phyloP scores from a whole-genome alignment of 2,797 vertebrate species.

The Phataginus tricuspis region DNA sequence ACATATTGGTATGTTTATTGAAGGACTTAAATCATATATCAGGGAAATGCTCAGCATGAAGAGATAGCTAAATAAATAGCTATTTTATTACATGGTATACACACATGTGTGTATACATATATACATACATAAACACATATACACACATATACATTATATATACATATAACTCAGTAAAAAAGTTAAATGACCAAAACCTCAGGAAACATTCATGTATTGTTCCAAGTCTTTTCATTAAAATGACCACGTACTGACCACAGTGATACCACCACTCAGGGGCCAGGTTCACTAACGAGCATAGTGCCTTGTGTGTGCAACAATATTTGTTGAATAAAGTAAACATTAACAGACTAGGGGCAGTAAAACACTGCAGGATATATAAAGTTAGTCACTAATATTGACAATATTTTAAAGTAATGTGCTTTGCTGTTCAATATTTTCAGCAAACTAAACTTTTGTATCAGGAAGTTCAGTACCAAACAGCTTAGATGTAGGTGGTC shows the following conservation, averaged over 20 bases:
- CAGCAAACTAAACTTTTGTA: conserved; percentile 26
- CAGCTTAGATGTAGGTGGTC: background rate
- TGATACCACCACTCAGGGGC: background rate
- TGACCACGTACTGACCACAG: background rate
- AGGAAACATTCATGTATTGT: background rate
- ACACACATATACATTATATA: background rate
- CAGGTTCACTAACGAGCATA: background rate
- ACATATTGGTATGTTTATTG: background rate
- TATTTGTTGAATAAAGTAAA: conserved; percentile 28
- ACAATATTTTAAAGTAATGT: conserved; percentile 10
- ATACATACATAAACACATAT: background rate
- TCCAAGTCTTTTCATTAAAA: conserved; percentile 17
- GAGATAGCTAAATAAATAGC: background rate
- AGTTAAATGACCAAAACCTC: background rate
- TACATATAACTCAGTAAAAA: background rate
- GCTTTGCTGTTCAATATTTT: background rate
- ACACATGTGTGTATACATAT: background rate
- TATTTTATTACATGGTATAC: background rate
- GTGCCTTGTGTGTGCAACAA: background rate
- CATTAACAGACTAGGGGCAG: background rate
- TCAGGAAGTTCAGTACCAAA: background rate
- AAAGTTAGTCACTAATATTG: background rate
- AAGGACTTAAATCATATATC: background rate
- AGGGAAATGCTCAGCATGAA: background rate
- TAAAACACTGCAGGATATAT: background rate